Conservation (phyloP, 2,113 vertebrate genomes). For the Pomatostomus ruficeps region DNA sequence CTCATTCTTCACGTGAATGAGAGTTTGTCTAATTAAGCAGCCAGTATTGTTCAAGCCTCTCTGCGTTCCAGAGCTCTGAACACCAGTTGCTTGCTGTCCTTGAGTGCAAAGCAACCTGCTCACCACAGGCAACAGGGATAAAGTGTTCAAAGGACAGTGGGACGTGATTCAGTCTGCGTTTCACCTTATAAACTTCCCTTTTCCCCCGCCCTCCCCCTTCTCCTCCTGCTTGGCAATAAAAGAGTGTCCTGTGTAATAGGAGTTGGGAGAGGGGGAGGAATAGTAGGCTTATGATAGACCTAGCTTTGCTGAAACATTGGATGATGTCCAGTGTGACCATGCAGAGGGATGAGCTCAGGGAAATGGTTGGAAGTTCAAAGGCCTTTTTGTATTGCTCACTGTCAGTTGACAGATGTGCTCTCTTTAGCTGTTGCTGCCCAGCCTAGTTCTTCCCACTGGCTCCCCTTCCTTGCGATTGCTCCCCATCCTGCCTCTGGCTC, state of each 20-base stretch:
- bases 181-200: conserved; percentile 43
- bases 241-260: conserved; percentile 20
- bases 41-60: background rate
- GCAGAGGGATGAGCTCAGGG: conserved; percentile 44
- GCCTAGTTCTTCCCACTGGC: background rate
- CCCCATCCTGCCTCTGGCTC: background rate
- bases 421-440: background rate
- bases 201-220: background rate
- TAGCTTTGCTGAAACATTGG: conserved; percentile 44
- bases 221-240: background rate
- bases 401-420: conserved; percentile 10
- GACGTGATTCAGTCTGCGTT: conserved; percentile 6
- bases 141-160: conserved; percentile 21
- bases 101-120: conserved; percentile 6
- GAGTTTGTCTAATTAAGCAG: background rate
- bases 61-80: background rate
- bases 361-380: conserved; percentile 55
- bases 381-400: conserved; percentile 24
- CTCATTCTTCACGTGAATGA: background rate
- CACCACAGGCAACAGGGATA: background rate
- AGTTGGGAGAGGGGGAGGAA: conserved; percentile 47
- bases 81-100: background rate
- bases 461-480: background rate
- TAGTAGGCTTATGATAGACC: background rate
- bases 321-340: conserved; percentile 45